Base-by-base conservation (phyloP, 2,888 invertebrate species). In the Aporophyla nigra region DNA sequence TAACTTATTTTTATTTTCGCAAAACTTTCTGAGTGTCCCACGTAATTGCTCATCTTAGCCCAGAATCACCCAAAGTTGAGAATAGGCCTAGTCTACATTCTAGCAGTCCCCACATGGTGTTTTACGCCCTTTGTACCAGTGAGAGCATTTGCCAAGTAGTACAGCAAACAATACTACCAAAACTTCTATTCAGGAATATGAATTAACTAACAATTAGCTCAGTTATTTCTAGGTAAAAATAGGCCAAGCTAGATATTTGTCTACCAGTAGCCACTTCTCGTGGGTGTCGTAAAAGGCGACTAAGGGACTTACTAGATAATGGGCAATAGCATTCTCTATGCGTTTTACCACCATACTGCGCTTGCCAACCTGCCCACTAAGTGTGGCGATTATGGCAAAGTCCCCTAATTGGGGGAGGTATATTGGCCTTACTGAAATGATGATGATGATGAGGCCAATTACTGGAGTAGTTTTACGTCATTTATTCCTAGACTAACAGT, bases 91-190 rank as follows among this genome's bases (percentile, higher is more conserved):
- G n/a, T 24, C 46, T 16, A 6, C 12, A 68, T 68, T 49, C 69
- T 70, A 4, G 14, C 40, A 51, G 14, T 2, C 71, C 40, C 46
- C 16, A 10, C 10, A 33, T 33, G 27, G 54, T 54, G 27, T 53
- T 24, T 2, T 54, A 21, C 21, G 27, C 21, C 9, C 9, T 27
- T 33, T 33, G 9, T 27, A 59, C 27, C 12, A 33, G 16, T 14
- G 16, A 49, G 14, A 49, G 14, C 10, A 16, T 21, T 66, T 14
- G 27, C 27, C 27, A 33, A 66, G 3, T n/a, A 66, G 16, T 53
- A 66, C 56, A 58, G n/a, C 33, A 58, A 33, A 33, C 54, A 66
- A 51, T 66, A 27, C 6, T 69, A 49, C 33, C 33, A 70, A 68
- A 27, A 3, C 19, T 70, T 33, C 5, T 24, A 5, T 49, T 14